Percentiles rank a stretch among this genome's conserved stretches.
Conservation (phyloP, 2,797 vertebrate genomes). For the Enteromius argenteus region DNA sequence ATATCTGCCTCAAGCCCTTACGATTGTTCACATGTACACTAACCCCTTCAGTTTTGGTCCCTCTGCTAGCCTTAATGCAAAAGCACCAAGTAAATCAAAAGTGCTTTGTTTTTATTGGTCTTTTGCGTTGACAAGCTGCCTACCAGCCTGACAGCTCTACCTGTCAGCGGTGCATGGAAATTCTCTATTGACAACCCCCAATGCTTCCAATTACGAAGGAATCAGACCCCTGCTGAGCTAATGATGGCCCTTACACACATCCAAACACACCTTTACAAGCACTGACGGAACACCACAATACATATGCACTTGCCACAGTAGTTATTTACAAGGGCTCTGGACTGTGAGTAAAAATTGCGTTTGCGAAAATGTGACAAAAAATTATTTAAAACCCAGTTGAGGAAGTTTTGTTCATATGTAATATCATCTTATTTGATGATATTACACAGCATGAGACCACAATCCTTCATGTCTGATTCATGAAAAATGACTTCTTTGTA, state of each 20-base stretch:
- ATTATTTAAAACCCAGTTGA: not conserved
- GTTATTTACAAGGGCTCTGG: not conserved
- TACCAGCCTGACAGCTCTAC: constrained; percentile 96
- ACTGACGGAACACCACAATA: constrained; percentile 6
- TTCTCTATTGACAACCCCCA: constrained; percentile 99
- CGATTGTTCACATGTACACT: constrained; percentile 53
- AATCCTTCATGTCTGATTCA: not conserved
- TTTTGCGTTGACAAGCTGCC: constrained; percentile 99
- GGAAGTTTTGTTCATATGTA: not conserved
- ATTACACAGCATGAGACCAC: too few relatives aligned
- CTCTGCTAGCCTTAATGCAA: constrained; percentile 42
- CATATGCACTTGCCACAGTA: not conserved
- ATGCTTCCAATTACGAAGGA: constrained; percentile 98
- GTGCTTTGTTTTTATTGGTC: constrained; percentile 99
- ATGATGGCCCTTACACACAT: constrained; percentile 77
- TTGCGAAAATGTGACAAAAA: not conserved
- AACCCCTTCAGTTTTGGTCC: constrained; percentile 42
- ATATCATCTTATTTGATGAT: not conserved
- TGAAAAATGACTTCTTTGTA: not conserved
- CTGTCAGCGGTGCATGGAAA: constrained; percentile 95
- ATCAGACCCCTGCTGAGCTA: constrained; percentile 91
- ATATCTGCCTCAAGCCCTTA: constrained; percentile 74
- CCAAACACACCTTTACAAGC: constrained; percentile 59
- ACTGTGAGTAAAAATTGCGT: not conserved
- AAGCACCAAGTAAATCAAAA: constrained; percentile 99